phyloP scores from a whole-genome alignment of 2,888 invertebrate species.

The Elysia crispata region DNA sequence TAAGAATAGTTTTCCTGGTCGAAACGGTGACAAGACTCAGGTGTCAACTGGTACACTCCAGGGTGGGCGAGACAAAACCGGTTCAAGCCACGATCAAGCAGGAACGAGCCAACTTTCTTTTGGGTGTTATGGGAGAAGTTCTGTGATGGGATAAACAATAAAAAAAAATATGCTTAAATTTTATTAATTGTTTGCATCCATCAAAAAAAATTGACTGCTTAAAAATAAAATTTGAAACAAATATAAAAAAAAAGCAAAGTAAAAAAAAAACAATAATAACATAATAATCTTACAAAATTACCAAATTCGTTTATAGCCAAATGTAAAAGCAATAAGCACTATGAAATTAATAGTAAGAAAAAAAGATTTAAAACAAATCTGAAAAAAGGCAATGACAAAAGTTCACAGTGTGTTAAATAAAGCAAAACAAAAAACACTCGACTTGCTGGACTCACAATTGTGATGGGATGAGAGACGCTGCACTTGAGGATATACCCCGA shows the following conservation, averaged over 20 bases:
- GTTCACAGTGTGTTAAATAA: too few species aligned
- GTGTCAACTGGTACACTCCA: constrained; percentile 78
- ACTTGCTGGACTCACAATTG: constrained; percentile 65
- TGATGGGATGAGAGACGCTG: constrained; percentile 83
- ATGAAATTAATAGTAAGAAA: too few species aligned
- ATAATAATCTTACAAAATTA: too few species aligned
- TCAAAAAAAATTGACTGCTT: too few species aligned
- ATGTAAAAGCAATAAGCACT: too few species aligned
- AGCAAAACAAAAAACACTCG: too few species aligned
- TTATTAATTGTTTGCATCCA: too few species aligned
- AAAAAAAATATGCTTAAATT: neutral
- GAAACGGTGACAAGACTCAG: constrained; percentile 90
- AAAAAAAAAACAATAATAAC: too few species aligned
- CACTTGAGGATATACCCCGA: constrained; percentile 88
- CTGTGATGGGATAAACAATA: constrained; percentile 61
- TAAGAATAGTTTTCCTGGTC: constrained; percentile 79
- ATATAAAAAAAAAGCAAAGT: neutral
- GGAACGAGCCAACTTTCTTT: constrained; percentile 74
- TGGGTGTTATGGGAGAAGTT: constrained; percentile 74
- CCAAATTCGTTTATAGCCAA: too few species aligned
- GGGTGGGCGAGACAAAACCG: constrained; percentile 86
- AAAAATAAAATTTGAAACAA: neutral
- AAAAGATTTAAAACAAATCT: too few species aligned
- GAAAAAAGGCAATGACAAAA: too few species aligned
- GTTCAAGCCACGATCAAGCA: constrained; percentile 83